Percentiles rank a stretch among this genome's conserved stretches.
These are phyloP conservation scores for Puntigrus tetrazona DNA, from an alignment of 2,113 vertebrate genomes.

Conservation along the genomic window DNA sequence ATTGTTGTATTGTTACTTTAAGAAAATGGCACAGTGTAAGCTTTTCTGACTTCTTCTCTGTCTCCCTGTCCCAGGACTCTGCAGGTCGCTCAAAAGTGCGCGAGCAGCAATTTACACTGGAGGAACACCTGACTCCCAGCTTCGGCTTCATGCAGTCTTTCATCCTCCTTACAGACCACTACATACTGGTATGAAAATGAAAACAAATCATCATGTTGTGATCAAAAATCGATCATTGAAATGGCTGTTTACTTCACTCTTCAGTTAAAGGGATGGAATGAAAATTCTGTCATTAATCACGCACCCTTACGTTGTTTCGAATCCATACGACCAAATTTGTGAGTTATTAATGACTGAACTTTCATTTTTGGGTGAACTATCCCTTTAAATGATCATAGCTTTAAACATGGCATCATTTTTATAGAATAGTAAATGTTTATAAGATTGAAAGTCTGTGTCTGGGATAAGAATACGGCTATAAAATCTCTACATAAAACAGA, in stretches of 20 bases:
- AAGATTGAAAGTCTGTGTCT: neutral
- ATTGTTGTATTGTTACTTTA: neutral
- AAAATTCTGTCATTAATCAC: neutral
- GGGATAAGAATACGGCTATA: neutral
- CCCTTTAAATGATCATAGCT: neutral
- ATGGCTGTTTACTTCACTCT: neutral
- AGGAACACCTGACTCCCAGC: conserved; percentile 79
- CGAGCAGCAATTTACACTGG: conserved; percentile 84
- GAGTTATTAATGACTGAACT: too few relatives aligned
- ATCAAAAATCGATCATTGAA: neutral
- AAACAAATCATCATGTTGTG: neutral
- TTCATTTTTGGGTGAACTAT: neutral
- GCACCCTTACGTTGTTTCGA: neutral
- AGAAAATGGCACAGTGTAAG: neutral
- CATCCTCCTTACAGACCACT: conserved; percentile 90
- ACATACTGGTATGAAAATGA: conserved; percentile 75
- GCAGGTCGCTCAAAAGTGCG: conserved; percentile 75
- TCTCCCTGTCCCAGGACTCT: conserved; percentile 77
- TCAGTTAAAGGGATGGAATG: neutral
- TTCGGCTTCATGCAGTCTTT: conserved; percentile 86
- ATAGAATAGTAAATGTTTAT: neutral
- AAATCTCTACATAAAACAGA: neutral
- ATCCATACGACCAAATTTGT: neutral
- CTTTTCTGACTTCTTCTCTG: neutral
- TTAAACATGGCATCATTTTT: neutral